Base-by-base conservation (phyloP, 2,113 vertebrate genomes). In the Synodontis membranacea region DNA sequence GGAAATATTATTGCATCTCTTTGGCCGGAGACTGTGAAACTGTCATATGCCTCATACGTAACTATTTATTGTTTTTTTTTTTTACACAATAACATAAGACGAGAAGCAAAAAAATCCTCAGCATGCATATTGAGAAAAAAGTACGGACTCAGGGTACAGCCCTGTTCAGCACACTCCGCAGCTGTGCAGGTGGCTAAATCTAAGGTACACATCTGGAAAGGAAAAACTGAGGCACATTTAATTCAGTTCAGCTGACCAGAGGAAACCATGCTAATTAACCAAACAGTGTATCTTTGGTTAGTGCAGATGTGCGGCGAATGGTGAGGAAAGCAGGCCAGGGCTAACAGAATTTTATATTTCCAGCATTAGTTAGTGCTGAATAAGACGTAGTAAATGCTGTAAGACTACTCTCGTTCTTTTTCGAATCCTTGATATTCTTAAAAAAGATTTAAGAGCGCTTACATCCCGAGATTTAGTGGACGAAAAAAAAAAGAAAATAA, bases 281-380 rank as follows among this genome's bases (percentile, higher is more conserved):
- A 83, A 82, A 44, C 37, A 46, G 1, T 50, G 81, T 83, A 54
- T 70, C 37, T 56, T 54, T 42, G 62, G 48, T 52, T 31, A 4
- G 15, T 74, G 52, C 31, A 86, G 56, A 80, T 68, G 58, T 80
- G 84, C 74, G 19, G 58, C 70, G 50, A 21, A 34, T 37, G 54
- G 3, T n/a, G 50, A 28, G 15, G 83, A 39, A 75, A 42, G n/a
- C 58, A n/a, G 12, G 46, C 58, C 60, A 68, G 23, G 75, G 39
- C 34, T 31, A n/a, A 2, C 31, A 44, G 46, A 60, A 81, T 64
- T 79, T 68, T 68, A 15, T 9, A 68, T 80, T 80, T 80, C 75
- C 58, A 85, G 44, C 60, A 79, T 85, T n/a, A 48, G 42, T 85
- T n/a, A 48, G 42, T 62, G 84, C 78, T 84, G 76, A 78, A 85